These are phyloP conservation scores for Spodoptera exigua DNA, from an alignment of 2,888 invertebrate genomes.

Conservation along the genomic window DNA sequence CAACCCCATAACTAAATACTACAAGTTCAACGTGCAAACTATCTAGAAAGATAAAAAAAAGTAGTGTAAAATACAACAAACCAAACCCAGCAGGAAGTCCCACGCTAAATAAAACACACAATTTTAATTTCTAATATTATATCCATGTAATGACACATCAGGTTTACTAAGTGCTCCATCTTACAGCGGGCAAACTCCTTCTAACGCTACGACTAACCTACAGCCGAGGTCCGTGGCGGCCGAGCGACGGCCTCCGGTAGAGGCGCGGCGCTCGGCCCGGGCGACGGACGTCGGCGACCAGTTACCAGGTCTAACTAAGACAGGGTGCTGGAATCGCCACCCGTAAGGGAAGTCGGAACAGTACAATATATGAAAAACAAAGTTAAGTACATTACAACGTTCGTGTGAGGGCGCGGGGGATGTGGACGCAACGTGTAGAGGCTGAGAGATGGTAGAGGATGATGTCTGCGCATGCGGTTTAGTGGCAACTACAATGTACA, in stretches of 20 bases:
- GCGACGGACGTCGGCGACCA: slow-evolving; percentile 63
- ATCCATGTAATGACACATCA: slow-evolving; percentile 87
- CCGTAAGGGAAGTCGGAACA: slow-evolving; percentile 57
- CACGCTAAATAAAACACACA: slow-evolving; percentile 88
- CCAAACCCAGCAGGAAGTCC: slow-evolving; percentile 76
- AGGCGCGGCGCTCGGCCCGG: slow-evolving; percentile 37
- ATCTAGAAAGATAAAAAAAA: slow-evolving; percentile 62
- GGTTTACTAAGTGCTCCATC: slow-evolving; percentile 82
- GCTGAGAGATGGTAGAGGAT: slow-evolving; percentile 37
- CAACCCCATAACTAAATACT: slow-evolving; percentile 60
- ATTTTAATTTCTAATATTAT: slow-evolving; percentile 83
- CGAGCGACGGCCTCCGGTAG: slow-evolving; percentile 35
- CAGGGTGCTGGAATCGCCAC: slow-evolving; percentile 70
- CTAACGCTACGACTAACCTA: slow-evolving; percentile 79
- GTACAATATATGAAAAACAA: slow-evolving; percentile 68
- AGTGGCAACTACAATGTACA: slow-evolving; percentile 35
- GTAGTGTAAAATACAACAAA: slow-evolving; percentile 61
- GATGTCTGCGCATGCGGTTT: slow-evolving; percentile 45
- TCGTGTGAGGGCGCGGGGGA: slow-evolving; percentile 49
- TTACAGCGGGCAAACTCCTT: slow-evolving; percentile 84
- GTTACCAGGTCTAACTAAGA: slow-evolving; percentile 78
- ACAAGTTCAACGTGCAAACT: slow-evolving; percentile 70
- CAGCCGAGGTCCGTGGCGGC: slow-evolving; percentile 69
- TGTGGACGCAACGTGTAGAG: slow-evolving; percentile 34
- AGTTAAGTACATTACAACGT: slow-evolving; percentile 81